These are phyloP conservation scores for Drosophila truncata DNA, from an alignment of 1,140 invertebrate species.

Conservation along the genomic window DNA sequence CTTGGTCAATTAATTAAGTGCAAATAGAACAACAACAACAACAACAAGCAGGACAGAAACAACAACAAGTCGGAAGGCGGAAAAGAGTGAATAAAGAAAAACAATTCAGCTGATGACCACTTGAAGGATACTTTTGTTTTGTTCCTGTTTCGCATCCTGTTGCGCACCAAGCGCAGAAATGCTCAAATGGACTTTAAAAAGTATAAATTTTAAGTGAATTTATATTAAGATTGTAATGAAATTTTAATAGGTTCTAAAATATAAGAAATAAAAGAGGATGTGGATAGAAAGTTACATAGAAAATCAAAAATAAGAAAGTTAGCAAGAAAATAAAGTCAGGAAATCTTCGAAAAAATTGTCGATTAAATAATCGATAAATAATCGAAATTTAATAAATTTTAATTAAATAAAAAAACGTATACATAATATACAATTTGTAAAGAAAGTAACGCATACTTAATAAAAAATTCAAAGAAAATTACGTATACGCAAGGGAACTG, in stretches of 20 bases:
- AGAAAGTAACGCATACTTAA: too few species aligned
- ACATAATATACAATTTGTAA: neutral
- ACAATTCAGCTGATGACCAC: conserved; percentile 44
- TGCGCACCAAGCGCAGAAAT: conserved; percentile 11
- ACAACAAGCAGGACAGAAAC: conserved; percentile 19
- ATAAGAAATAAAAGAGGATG: neutral
- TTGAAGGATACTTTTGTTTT: conserved; percentile 52
- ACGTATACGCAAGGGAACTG: neutral
- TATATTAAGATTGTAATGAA: neutral
- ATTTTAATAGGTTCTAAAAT: neutral
- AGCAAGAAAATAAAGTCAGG: neutral
- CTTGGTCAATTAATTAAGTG: conserved; percentile 72
- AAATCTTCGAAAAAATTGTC: neutral
- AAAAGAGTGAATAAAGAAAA: conserved; percentile 33
- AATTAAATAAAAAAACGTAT: neutral
- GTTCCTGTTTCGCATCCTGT: conserved; percentile 44
- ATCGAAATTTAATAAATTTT: too few species aligned
- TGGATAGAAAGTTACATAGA: too few species aligned
- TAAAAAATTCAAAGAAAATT: too few species aligned
- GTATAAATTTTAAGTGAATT: neutral
- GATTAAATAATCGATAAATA: too few species aligned
- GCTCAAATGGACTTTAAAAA: neutral
- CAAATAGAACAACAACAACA: conserved; percentile 30
- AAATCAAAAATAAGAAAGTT: too few species aligned
- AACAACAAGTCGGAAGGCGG: conserved; percentile 23